phyloP scores from a whole-genome alignment of 2,113 vertebrate genomes.

The Eurypyga helias region DNA sequence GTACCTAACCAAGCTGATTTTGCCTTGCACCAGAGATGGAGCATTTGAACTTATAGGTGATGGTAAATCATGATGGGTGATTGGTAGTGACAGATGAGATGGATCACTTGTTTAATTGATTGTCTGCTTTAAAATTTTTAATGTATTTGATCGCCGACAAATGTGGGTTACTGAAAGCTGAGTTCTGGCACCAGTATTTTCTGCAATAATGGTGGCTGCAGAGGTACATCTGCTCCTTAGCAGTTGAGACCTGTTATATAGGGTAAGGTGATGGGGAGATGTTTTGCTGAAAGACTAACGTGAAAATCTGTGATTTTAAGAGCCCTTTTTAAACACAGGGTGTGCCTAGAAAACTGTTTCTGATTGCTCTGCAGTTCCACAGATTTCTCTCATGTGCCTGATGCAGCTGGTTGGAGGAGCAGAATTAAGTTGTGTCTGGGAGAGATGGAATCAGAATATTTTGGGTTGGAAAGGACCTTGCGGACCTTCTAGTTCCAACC shows the following conservation, averaged over 20 bases:
- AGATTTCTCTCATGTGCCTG: not conserved
- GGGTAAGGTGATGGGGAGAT: not conserved
- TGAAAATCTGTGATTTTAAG: not conserved
- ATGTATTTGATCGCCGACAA: not conserved
- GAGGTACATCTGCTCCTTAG: not conserved
- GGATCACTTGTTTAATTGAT: not conserved
- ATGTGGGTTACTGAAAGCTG: not conserved
- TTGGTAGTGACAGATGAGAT: not conserved
- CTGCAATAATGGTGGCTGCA: not conserved
- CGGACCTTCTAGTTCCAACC: too few relatives aligned
- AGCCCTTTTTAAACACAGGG: not conserved
- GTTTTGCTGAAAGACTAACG: not conserved
- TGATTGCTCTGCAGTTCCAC: not conserved
- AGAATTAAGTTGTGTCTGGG: not conserved
- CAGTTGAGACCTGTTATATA: accelerated
- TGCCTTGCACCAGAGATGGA: not conserved
- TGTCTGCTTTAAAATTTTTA: not conserved
- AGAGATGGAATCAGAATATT: too few relatives aligned
- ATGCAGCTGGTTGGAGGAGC: not conserved
- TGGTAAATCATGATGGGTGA: not conserved
- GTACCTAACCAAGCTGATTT: not conserved
- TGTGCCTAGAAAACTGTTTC: not conserved
- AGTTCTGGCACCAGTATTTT: not conserved
- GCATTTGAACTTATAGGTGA: not conserved
- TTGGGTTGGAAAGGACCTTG: too few relatives aligned